Conservation (phyloP, 1,140 invertebrate species). For the Saxidomus purpurata region DNA sequence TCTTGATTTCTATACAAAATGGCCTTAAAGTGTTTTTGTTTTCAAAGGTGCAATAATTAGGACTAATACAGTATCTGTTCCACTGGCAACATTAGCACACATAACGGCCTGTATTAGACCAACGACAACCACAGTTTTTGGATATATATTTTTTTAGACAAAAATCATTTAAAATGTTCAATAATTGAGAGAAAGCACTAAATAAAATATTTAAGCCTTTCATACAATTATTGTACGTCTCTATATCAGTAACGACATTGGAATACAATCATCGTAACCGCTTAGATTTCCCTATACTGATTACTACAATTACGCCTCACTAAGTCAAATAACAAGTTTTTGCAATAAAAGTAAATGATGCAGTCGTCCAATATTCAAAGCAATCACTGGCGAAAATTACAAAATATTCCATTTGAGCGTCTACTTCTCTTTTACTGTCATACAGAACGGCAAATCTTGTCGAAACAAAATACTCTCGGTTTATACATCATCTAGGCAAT, state of each 20-base stretch:
- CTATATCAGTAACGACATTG: background rate
- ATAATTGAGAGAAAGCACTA: too few species aligned
- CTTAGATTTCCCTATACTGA: conserved; percentile 11
- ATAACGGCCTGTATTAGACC: too few species aligned
- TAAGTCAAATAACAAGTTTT: conserved; percentile 56
- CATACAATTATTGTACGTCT: conserved; percentile 20
- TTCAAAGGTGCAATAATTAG: too few species aligned
- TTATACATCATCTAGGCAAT: conserved; percentile 48
- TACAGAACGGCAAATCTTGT: background rate
- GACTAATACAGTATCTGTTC: too few species aligned
- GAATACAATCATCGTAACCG: background rate
- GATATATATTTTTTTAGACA: too few species aligned
- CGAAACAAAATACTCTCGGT: background rate
- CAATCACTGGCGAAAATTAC: conserved; percentile 40
- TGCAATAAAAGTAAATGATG: conserved; percentile 55
- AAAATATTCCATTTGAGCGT: conserved; percentile 35
- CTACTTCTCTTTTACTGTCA: conserved; percentile 16
- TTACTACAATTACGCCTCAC: conserved; percentile 37
- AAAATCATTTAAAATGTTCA: too few species aligned
- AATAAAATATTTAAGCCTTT: too few species aligned
- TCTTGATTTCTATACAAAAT: too few species aligned
- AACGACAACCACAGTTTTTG: too few species aligned
- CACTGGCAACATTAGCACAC: too few species aligned
- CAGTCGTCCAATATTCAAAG: conserved; percentile 18
- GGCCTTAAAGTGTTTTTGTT: too few species aligned